Evolutionary conservation across 2,797 vertebrate genomes (phyloP).

Genomic region (Buceros bicornis): DNA sequence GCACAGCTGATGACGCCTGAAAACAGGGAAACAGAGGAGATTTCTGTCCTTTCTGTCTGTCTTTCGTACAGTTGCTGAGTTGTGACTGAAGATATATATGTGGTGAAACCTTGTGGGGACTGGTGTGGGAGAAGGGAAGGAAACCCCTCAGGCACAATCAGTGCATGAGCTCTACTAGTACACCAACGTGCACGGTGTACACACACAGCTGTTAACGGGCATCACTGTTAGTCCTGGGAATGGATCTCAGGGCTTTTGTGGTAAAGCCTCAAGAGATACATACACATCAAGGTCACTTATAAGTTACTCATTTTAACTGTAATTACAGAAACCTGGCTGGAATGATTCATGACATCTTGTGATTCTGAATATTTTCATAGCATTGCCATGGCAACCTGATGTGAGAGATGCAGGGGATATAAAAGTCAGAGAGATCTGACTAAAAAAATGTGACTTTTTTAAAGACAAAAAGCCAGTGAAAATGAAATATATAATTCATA

Average conservation of each 20-base stretch:
- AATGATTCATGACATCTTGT: conserved; percentile 52
- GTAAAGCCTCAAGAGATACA: neutral
- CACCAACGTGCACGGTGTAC: accelerated
- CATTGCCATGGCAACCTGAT: conserved; percentile 74
- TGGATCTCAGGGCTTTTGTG: neutral
- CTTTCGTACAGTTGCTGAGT: neutral
- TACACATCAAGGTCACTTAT: neutral
- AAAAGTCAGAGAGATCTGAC: conserved; percentile 27
- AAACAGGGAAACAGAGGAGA: neutral
- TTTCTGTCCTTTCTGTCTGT: neutral
- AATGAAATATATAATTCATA: neutral
- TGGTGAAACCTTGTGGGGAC: neutral
- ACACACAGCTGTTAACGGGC: neutral
- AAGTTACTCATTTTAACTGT: conserved; percentile 26
- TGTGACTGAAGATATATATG: neutral
- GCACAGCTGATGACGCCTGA: neutral
- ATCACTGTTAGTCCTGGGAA: neutral
- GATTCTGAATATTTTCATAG: conserved; percentile 72
- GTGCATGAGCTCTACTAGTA: neutral
- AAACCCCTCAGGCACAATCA: neutral
- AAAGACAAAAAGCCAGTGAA: neutral
- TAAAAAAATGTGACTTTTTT: neutral
- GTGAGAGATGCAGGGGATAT: conserved; percentile 55
- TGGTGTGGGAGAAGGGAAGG: neutral
- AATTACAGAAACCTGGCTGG: conserved; percentile 39